Base-by-base conservation (phyloP, 2,888 invertebrate genomes). In the Lasioglossum villosulum region DNA sequence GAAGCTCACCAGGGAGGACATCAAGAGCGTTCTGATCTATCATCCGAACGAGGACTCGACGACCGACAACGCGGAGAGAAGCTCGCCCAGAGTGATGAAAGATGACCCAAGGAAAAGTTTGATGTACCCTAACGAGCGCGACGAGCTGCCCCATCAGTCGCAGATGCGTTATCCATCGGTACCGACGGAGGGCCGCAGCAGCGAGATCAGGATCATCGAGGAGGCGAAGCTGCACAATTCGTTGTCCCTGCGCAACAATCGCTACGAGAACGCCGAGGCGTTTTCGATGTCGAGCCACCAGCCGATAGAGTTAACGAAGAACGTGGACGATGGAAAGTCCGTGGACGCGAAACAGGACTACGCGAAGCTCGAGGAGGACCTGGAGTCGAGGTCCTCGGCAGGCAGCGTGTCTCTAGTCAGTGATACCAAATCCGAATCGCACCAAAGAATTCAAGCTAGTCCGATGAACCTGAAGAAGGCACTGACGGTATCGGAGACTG, bases 1-100 rank as follows among this genome's bases (percentile, higher is more conserved):
- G 0, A 98, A 98, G 95, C 96, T 97, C 1, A 97, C 97, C 2
- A 96, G 98, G 79, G 98, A 98, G 90, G 98, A 99, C 91, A 98
- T 99, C 0, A 98, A 98, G 94, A 97, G 97, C 88, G 97, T 98
- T 10, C 98, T 99, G 78, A 98, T 98, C 86, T 98, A 98, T 92
- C 98, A 98, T 94, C 98, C 98, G 0, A 97, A 97, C 2, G 98
- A 98, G 95, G 98, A 98, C 93, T 97, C 98, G 0, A 97, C 97
- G 75, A 97, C 98, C 88, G 97, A 97, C 0, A 93, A 87, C 6
- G 78, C 92, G 10, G 94, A 92, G 16, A 85, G 91, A n/a, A 84
- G 74, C 19, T 89, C 91, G 6, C 88, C 89, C 0, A 90, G 92
- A 14, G 88, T 90, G 2, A 45, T 85, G 0, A 91, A 93, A 27